Base-by-base conservation (phyloP, 2,797 vertebrate genomes). In the Dallia pectoralis region DNA sequence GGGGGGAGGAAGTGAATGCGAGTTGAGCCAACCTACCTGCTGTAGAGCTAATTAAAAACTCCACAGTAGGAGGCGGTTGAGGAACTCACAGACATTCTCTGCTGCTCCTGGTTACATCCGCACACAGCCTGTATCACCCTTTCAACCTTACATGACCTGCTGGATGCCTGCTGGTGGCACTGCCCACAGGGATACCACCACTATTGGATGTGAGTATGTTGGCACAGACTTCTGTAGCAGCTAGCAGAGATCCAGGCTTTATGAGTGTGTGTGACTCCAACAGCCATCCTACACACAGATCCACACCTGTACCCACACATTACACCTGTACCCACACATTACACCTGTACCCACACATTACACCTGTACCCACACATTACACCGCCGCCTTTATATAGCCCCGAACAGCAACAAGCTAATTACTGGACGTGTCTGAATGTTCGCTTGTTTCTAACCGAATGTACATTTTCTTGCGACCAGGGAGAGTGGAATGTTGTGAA, bases 121-220 rank as follows among this genome's bases (percentile, higher is more conserved):
- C n/a, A 53, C 19, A 7, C n/a, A 53, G 51, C 19, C n/a, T n/a
- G 4, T 19, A 3, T 9, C n/a, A 53, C 51, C 19, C 51, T 53
- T n/a, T 9, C 51, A 53, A 53, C 51, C 51, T n/a, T 11, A 25
- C n/a, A 56, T 56, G 53, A 59, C 53, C 22, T 59, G 7, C 53
- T 22, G 53, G 53, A 59, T 12, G 25, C 8, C 40, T 12, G n/a
- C 53, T 53, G 53, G 53, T 9, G 53, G 36, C 19, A 36, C 3
- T 18, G 11, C 1, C 22, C 2, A 25, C 19, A 2, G 36, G 65
- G 65, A 40, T 22, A 9, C 36, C 9, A 1, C n/a, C 33, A 33
- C 64, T 67, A 67, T 67, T 14, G 12, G 40, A 67, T 67, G 36
- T 67, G 33, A 67, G 65, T 36, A 22, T 36, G 19, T 40, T 67